Evolutionary conservation across 2,888 invertebrate species (phyloP), one percentile per base, ranked within the genome.

Genomic region (Chrysina gloriosa): DNA sequence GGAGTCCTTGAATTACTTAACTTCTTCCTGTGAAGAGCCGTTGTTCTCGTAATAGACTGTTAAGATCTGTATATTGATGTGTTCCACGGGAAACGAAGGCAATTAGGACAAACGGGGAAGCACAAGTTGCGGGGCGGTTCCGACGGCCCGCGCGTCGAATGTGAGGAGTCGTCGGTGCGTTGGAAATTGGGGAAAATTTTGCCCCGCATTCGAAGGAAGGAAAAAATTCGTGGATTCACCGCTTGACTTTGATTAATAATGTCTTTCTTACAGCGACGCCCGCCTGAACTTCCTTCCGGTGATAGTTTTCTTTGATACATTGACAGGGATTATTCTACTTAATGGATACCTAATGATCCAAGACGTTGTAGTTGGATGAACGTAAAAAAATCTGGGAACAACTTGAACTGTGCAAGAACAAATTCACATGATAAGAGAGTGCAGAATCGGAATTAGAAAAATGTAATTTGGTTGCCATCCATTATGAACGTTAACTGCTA

Each of bases 1-100:
- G 39, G 58, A 58, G 25, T 39, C 39, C 63, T 50, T 63, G 63
- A 63, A 63, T 63, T 63, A 63, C 63, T 63, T 63, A 63, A 63
- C 63, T 58, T 58, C 58, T 58, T 58, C 58, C 63, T 48, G 36
- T 48, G 63, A 48, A 50, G 63, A 29, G 39, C 31, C 63, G 48
- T 63, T 63, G 63, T 63, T 63, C 63, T 34, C 63, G 63, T 63
- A 63, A 63, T 63, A 63, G 63, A 36, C 63, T 63, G 63, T 63
- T 63, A 58, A 45, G 63, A 54, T 63, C 39, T 67, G 50, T 69
- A 66, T 66, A 71, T 71, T 71, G 69, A 70, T 70, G 71, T 71
- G 68, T 67, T 64, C 65, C 54, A 65, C 58, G 65, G 39, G 67
- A 72, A 72, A 70, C 61, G 69, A 69, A 70, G 69, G 69, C 68